These are phyloP conservation scores for Erpetoichthys calabaricus DNA, from an alignment of 2,797 vertebrate species.

Conservation along the genomic window DNA sequence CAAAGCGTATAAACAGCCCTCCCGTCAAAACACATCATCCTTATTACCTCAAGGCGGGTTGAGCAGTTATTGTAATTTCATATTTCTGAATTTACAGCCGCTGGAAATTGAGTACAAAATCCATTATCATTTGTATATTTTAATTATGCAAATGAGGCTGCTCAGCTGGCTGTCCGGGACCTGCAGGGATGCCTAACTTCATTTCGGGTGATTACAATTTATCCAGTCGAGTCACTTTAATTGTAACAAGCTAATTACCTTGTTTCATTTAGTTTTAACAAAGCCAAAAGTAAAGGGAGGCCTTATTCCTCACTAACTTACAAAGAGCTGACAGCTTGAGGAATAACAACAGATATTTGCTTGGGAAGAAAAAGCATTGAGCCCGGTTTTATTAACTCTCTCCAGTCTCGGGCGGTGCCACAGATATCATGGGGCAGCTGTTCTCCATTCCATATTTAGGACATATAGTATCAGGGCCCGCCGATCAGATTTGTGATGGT, in stretches of 20 bases:
- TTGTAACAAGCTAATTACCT: constrained; percentile 99
- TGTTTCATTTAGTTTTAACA: constrained; percentile 99
- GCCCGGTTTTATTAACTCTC: not conserved
- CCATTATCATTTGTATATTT: constrained; percentile 99
- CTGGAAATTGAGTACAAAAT: constrained; percentile 99
- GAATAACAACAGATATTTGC: constrained; percentile 15
- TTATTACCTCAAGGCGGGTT: constrained; percentile 68
- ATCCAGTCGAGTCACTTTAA: constrained; percentile 99
- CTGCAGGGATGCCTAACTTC: constrained; percentile 96
- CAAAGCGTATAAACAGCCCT: constrained; percentile 58
- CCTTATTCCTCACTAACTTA: constrained; percentile 55
- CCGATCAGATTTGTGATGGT: too few relatives aligned
- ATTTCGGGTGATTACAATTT: constrained; percentile 99
- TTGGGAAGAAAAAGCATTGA: not conserved
- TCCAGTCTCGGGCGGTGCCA: not conserved
- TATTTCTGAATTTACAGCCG: constrained; percentile 96
- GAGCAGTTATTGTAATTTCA: constrained; percentile 97
- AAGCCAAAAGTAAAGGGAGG: constrained; percentile 74
- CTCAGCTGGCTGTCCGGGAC: constrained; percentile 93
- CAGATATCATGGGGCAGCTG: not conserved
- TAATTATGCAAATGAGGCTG: constrained; percentile 99
- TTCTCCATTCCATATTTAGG: too few relatives aligned
- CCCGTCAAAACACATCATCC: constrained; percentile 67
- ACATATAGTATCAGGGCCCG: too few relatives aligned
- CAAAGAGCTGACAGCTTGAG: constrained; percentile 8